Conservation (phyloP, 2,113 vertebrate genomes). For the Mesembrinibis cayennensis region DNA sequence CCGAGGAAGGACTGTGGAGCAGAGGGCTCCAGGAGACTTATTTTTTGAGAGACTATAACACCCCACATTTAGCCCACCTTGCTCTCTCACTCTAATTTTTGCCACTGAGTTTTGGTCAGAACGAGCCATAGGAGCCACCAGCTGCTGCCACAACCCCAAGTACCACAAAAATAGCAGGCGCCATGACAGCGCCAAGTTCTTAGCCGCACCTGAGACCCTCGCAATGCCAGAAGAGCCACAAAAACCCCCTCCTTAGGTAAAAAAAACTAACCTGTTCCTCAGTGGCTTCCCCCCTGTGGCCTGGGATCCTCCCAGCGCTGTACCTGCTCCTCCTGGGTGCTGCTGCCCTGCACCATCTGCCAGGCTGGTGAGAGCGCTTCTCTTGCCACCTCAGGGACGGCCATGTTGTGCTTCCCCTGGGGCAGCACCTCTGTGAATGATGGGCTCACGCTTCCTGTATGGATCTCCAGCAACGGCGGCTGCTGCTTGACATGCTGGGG, state of each 20-base stretch:
- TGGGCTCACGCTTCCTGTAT: neutral
- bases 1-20: neutral
- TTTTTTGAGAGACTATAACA: neutral
- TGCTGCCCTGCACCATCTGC: neutral
- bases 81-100: neutral
- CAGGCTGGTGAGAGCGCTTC: fast-evolving
- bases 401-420: neutral
- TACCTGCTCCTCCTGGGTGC: neutral
- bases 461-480: neutral
- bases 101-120: neutral
- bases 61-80: neutral
- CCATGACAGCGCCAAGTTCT: neutral
- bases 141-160: neutral
- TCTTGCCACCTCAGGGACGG: fast-evolving
- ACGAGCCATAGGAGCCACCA: neutral
- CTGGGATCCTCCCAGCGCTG: neutral
- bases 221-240: neutral
- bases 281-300: fast-evolving
- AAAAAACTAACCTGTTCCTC: neutral
- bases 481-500: neutral
- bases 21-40: neutral
- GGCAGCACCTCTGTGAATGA: neutral
- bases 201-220: neutral
- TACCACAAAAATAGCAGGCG: fast-evolving
- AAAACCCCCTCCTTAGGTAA: neutral